These are phyloP conservation scores for Alcedo quadribrachys DNA, from an alignment of 2,797 vertebrate species.

Conservation along the genomic window DNA sequence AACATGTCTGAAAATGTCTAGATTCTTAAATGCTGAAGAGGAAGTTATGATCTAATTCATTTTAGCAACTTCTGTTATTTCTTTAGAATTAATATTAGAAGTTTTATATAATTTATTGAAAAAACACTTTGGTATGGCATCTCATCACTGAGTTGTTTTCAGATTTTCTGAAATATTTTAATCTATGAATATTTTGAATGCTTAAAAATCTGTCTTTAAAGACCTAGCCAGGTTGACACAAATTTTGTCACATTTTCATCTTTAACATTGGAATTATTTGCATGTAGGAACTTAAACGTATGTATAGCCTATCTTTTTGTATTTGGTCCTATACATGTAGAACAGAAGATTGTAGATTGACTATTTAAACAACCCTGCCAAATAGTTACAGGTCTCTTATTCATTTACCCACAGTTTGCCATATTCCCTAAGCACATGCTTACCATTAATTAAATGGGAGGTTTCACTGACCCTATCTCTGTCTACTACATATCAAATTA, in stretches of 20 bases:
- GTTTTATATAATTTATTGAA: neutral
- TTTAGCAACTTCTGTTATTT: neutral
- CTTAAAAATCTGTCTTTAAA: neutral
- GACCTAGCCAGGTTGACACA: neutral
- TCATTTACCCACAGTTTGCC: neutral
- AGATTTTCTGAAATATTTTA: neutral
- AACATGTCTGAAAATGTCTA: neutral
- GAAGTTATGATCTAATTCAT: neutral
- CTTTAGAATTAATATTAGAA: neutral
- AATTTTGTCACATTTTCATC: neutral
- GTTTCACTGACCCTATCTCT: neutral
- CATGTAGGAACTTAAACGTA: neutral
- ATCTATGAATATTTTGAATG: neutral
- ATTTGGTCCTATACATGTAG: neutral
- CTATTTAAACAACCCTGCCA: neutral
- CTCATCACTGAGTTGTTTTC: neutral
- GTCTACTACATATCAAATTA: neutral
- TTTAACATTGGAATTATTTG: neutral
- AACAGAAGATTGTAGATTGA: neutral
- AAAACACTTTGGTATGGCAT: neutral
- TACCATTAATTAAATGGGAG: neutral
- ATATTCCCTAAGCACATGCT: neutral
- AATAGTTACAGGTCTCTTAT: neutral
- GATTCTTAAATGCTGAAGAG: neutral
- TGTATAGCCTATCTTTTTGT: neutral